phyloP scores from a whole-genome alignment of 2,797 vertebrate species.

The Huso huso region DNA sequence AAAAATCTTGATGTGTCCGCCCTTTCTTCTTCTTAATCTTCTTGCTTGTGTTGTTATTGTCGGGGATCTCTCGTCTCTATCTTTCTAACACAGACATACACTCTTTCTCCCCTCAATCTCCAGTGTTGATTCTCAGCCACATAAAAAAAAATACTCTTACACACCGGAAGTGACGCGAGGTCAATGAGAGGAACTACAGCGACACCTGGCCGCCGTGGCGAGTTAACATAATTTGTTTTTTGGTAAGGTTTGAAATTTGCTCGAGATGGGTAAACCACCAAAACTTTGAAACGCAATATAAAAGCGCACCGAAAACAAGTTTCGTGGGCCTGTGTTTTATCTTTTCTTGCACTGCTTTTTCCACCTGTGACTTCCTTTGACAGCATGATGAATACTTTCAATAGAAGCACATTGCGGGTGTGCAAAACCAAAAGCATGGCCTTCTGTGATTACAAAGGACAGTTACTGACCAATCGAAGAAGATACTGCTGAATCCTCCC shows the following conservation, averaged over 20 bases:
- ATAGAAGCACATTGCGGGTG: no score
- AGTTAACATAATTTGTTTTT: neutral
- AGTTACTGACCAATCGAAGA: no score
- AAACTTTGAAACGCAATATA: no score
- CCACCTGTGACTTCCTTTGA: no score
- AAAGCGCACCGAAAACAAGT: no score
- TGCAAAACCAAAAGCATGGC: no score
- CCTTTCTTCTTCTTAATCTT: constrained; percentile 29
- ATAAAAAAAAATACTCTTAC: constrained; percentile 16
- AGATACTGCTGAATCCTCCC: no score
- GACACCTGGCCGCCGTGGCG: constrained; percentile 3
- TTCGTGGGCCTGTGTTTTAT: no score
- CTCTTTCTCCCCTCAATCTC: constrained; percentile 51
- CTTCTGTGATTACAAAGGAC: no score
- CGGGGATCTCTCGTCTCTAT: constrained; percentile 21
- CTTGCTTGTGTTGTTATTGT: neutral
- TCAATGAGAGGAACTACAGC: constrained; percentile 15
- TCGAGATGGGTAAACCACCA: no score
- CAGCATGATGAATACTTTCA: no score
- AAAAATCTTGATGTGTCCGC: constrained; percentile 25
- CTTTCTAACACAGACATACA: constrained; percentile 52
- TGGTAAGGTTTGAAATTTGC: neutral
- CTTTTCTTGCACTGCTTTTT: no score
- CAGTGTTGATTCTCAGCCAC: constrained; percentile 18
- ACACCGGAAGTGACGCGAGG: constrained; percentile 21